Evolutionary conservation across 2,113 vertebrate genomes (phyloP).

Genomic region (Vimba vimba): DNA sequence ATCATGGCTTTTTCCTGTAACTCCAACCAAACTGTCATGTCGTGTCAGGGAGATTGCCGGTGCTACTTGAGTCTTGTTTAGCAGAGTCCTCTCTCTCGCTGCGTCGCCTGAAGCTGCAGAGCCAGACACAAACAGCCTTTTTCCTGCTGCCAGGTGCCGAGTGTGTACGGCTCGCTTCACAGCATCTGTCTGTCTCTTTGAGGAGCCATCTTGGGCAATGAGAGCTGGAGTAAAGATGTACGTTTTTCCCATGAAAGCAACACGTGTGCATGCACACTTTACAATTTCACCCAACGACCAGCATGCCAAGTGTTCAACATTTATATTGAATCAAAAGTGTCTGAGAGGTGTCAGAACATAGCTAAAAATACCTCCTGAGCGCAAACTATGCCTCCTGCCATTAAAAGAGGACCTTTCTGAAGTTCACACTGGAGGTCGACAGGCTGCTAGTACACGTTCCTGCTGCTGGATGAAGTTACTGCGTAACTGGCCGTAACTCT

Average conservation of each 20-base stretch:
- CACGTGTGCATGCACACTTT: slow-evolving; percentile 2
- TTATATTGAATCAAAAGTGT: slow-evolving; percentile 10
- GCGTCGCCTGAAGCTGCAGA: slow-evolving; percentile 3
- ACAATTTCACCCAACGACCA: neutral
- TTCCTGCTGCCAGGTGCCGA: slow-evolving; percentile 14
- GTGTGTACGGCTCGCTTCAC: neutral
- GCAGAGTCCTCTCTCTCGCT: slow-evolving; percentile 3
- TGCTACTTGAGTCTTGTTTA: slow-evolving; percentile 43
- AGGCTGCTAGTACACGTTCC: neutral
- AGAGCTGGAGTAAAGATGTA: neutral
- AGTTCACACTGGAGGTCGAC: neutral
- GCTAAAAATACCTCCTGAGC: neutral
- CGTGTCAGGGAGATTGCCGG: slow-evolving; percentile 72
- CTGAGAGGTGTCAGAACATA: neutral
- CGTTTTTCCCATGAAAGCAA: slow-evolving; percentile 2
- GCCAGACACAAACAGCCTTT: slow-evolving; percentile 31
- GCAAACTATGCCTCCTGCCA: slow-evolving; percentile 9
- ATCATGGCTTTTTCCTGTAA: slow-evolving; percentile 58
- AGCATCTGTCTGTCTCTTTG: slow-evolving; percentile 14
- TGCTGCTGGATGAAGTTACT: neutral
- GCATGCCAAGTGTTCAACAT: neutral
- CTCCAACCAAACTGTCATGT: slow-evolving; percentile 75
- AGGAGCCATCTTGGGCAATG: slow-evolving; percentile 16
- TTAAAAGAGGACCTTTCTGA: slow-evolving; percentile 6
- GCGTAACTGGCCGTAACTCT: neutral